Evolutionary conservation across 1,140 invertebrate genomes (phyloP), one percentile per base, ranked within the genome.

Genomic region (Phthorimaea operculella): DNA sequence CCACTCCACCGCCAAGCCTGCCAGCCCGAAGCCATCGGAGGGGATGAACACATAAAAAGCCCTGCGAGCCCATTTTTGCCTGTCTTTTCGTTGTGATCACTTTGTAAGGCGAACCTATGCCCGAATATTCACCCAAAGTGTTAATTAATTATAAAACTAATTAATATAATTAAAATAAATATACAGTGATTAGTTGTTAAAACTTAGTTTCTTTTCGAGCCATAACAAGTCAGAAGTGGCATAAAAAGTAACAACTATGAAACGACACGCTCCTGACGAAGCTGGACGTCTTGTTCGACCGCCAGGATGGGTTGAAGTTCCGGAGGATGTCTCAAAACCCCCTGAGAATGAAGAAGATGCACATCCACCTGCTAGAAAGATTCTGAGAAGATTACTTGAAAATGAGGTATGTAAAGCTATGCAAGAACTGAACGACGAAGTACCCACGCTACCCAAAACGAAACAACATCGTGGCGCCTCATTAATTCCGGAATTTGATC

Each of bases 401-500:
- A 10, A 39, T 12, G 10, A 39, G n/a, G n/a, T 39, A 3, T 10
- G 1, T 39, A 10, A 39, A 9, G 36, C 36, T 39, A 12, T 39
- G 36, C 36, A n/a, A 3, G 36, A 39, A 2, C 10, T 39, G n/a
- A 39, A n/a, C 36, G 36, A 39, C 1, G 36, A 39, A 9, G n/a
- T n/a, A 12, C 36, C 36, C 10, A 39, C 36, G 8, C 10, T 39
- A 12, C 3, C 10, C 10, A 39, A 39, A 39, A n/a, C 10, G 3
- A 39, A 39, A 39, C 10, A 39, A 39, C 36, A 39, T 39, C 36
- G 36, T 12, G 36, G 11, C 15, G 44, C 44, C 11, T 47, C 44
- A 9, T 50, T 50, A 28, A 61, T 66, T 4, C 54, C 64, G 0
- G 59, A 55, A 10, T 62, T 64, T 55, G 58, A 70, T 33, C 68